These are phyloP conservation scores for Phainopepla nitens DNA, from an alignment of 2,113 vertebrate species.

Conservation along the genomic window DNA sequence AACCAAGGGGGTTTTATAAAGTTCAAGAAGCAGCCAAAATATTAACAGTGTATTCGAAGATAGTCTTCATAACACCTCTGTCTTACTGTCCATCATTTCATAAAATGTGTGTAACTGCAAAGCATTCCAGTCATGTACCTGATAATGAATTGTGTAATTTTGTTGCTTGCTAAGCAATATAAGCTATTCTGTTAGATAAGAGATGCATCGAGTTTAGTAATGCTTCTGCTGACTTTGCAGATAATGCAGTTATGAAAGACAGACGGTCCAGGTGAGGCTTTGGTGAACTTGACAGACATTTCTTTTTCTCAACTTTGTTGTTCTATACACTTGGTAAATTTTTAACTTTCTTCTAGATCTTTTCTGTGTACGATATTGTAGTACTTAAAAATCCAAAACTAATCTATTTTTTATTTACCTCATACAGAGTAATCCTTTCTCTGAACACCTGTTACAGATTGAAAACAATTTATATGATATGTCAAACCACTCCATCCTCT, in stretches of 20 bases:
- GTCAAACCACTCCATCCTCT: neutral
- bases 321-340: accelerated
- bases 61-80: neutral
- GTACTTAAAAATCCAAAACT: neutral
- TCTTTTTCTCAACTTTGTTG: neutral
- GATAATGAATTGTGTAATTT: neutral
- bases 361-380: neutral
- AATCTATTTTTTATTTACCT: neutral
- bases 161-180: neutral
- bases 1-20: neutral
- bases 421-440: neutral
- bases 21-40: neutral
- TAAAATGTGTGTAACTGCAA: neutral
- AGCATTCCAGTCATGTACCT: neutral
- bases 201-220: neutral
- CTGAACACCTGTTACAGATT: neutral
- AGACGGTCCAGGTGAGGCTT: accelerated
- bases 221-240: neutral
- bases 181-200: neutral
- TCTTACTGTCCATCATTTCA: neutral
- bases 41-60: neutral
- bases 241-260: neutral
- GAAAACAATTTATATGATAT: neutral
- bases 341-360: neutral
- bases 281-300: neutral